phyloP scores from a whole-genome alignment of 2,888 invertebrate species.

The Cataglyphis livida region DNA sequence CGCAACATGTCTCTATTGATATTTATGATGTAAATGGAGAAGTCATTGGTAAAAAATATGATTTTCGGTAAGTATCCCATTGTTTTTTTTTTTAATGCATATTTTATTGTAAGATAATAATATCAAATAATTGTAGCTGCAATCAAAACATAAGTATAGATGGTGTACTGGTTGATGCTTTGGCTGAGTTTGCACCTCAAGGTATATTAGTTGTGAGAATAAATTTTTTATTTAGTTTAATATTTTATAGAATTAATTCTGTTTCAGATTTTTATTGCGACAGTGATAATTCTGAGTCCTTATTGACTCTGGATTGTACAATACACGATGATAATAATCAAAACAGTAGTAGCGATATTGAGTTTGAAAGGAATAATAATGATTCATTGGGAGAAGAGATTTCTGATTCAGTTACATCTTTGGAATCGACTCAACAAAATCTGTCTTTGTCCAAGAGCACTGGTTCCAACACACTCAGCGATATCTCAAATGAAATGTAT shows the following conservation, averaged over 20 bases:
- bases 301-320: background rate
- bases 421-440: constrained; percentile 25
- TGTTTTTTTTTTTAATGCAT: background rate
- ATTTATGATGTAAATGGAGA: constrained; percentile 79
- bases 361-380: background rate
- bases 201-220: constrained; percentile 46
- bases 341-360: background rate
- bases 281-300: background rate
- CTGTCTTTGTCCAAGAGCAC: background rate
- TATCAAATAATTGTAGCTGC: constrained; percentile 72
- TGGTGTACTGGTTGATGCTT: constrained; percentile 78
- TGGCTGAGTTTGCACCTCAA: constrained; percentile 76
- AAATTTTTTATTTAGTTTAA: background rate
- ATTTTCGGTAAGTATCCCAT: constrained; percentile 76
- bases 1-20: constrained; percentile 69
- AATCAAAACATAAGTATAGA: constrained; percentile 78
- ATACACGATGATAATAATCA: background rate
- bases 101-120: background rate
- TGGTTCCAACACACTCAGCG: background rate
- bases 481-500: background rate
- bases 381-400: background rate
- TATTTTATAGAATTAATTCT: background rate
- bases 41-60: constrained; percentile 82
- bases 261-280: constrained; percentile 52
- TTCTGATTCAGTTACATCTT: background rate